phyloP scores from a whole-genome alignment of 2,113 vertebrate genomes.

The Fulica atra region DNA sequence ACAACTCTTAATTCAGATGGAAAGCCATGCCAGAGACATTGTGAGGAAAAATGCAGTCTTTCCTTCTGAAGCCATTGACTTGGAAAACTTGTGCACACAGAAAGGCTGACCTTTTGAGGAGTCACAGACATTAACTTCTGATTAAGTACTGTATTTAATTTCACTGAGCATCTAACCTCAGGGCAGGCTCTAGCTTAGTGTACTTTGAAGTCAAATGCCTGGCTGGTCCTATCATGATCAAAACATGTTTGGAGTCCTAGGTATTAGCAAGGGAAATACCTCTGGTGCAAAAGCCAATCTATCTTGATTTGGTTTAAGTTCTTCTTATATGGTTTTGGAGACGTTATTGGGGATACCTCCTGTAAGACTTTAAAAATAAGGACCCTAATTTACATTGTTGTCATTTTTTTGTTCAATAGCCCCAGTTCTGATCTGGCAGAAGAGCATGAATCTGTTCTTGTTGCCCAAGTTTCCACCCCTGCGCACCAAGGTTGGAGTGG shows the following conservation, averaged over 20 bases:
- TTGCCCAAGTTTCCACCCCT: neutral
- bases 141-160: conserved; percentile 55
- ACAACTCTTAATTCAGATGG: neutral
- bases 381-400: neutral
- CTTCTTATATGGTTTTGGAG: neutral
- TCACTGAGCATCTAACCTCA: conserved; percentile 55
- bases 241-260: neutral
- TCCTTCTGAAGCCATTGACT: neutral
- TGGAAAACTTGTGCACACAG: neutral
- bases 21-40: neutral
- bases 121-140: conserved; percentile 44
- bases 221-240: conserved; percentile 19
- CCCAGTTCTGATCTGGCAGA: neutral
- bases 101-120: conserved; percentile 57
- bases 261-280: neutral
- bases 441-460: neutral
- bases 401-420: neutral
- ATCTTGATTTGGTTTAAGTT: neutral
- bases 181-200: conserved; percentile 28
- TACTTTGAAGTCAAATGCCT: conserved; percentile 58
- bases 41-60: neutral
- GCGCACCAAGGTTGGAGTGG: neutral
- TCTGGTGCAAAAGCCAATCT: neutral
- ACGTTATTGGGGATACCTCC: neutral
- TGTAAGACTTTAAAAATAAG: neutral